phyloP scores from a whole-genome alignment of 2,797 vertebrate species.

The Enteromius treurensis region DNA sequence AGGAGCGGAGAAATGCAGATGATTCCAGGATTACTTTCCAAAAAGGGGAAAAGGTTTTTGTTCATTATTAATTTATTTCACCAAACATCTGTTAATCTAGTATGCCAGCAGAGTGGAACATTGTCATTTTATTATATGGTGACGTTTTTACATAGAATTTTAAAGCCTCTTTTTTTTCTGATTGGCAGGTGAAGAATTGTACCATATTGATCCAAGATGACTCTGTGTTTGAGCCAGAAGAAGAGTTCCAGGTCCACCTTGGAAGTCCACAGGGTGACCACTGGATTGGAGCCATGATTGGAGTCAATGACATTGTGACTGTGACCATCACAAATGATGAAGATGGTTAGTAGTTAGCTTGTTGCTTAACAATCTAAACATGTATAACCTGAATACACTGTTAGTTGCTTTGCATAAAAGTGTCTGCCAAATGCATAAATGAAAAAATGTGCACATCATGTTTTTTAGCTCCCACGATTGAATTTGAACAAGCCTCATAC shows the following conservation, averaged over 20 bases:
- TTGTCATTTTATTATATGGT: neutral
- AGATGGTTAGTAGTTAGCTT: constrained; percentile 82
- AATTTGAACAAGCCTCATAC: constrained; percentile 91
- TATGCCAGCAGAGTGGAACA: neutral
- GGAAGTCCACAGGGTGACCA: constrained; percentile 90
- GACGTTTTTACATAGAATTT: neutral
- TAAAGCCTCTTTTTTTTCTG: neutral
- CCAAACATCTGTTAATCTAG: neutral
- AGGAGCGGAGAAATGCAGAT: constrained; percentile 88
- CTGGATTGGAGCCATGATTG: constrained; percentile 93
- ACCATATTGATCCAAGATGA: constrained; percentile 87
- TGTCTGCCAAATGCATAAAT: neutral
- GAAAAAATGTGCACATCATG: neutral
- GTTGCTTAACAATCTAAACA: neutral
- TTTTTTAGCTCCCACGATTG: constrained; percentile 89
- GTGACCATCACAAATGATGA: constrained; percentile 93
- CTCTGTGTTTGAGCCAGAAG: constrained; percentile 93
- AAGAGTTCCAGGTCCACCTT: constrained; percentile 90
- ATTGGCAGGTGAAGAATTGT: constrained; percentile 91
- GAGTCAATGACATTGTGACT: constrained; percentile 80
- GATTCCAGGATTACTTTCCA: constrained; percentile 88
- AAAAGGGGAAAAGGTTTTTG: constrained; percentile 90
- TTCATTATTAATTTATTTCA: neutral
- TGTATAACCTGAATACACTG: neutral
- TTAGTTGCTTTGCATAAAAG: neutral